Conservation (phyloP, 2,888 invertebrate species). For the Neria commutata region DNA sequence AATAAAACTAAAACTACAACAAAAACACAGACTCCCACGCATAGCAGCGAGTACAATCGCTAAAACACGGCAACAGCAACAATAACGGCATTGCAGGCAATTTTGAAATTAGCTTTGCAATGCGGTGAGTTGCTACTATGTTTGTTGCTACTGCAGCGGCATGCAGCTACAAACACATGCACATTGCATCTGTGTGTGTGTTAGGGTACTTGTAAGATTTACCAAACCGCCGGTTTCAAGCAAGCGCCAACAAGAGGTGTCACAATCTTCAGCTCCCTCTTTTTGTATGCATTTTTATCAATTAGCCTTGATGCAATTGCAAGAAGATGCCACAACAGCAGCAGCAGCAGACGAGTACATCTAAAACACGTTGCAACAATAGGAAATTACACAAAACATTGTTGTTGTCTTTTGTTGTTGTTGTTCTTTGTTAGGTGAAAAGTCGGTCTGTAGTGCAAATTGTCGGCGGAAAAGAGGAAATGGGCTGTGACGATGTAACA, state of each 20-base stretch:
- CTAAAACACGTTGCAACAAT: conserved; percentile 7
- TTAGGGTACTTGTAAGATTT: no score
- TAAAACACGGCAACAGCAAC: background rate
- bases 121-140: background rate
- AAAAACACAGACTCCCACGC: conserved; percentile 13
- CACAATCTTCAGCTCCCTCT: conserved; percentile 37
- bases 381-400: background rate
- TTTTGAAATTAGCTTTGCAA: conserved; percentile 7
- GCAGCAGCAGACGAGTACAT: conserved; percentile 24
- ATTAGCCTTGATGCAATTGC: conserved; percentile 49
- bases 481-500: no score
- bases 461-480: no score
- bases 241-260: conserved; percentile 35
- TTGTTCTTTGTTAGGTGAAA: background rate
- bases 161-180: no score
- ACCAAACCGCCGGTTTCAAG: background rate
- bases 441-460: background rate
- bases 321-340: conserved; percentile 20
- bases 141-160: no score
- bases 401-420: background rate
- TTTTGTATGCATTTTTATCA: conserved; percentile 39
- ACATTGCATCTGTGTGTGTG: no score
- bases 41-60: conserved; percentile 14
- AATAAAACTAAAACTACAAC: conserved; percentile 36
- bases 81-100: conserved; percentile 21